Base-by-base conservation (phyloP, 2,113 vertebrate genomes). In the Nasalis larvatus region DNA sequence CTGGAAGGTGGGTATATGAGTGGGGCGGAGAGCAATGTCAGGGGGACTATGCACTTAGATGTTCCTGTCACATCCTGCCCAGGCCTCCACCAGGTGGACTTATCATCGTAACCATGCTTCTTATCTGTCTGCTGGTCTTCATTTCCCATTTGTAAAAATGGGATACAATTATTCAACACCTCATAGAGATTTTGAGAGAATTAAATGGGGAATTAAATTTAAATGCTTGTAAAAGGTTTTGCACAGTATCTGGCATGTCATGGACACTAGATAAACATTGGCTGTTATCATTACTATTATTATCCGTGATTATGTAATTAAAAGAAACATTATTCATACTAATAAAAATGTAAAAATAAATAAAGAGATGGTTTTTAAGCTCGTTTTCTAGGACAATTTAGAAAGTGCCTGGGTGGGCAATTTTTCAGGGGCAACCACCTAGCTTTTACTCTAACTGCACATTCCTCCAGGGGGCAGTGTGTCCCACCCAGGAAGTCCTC, bases 281-380 rank as follows among this genome's bases (percentile, higher is more conserved):
- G 27, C 37, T 68, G 18, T 58, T 30, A 58, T 86, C 66, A 80
- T 77, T 58, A 49, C 42, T 73, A 49, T 60, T 23, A 60, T 71
- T 78, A 81, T 37, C 73, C 81, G 10, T 63, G 73, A 82, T 66
- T 23, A 63, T 13, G 18, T 90, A 54, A 85, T 85, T 89, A 83
- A 45, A 89, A 49, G 27, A 27, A 56, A 63, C 0, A 20, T 32
- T 23, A 32, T 81, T 86, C 21, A 21, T 11, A 8, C 42, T 56
- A 83, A 90, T 73, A 77, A 81, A 95, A 85, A 83, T 47, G 14
- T 54, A 74, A 32, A 47, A 49, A 73, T 37, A 86, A 95, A 56
- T 76, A 80, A 45, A 42, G 23, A 71, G 78, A 40, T 73, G 37
- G 45, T 35, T 91, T 93, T 71, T 54, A 16, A 23, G 40, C 35